phyloP scores from a whole-genome alignment of 2,797 vertebrate species.

The Sitta carolinensis region DNA sequence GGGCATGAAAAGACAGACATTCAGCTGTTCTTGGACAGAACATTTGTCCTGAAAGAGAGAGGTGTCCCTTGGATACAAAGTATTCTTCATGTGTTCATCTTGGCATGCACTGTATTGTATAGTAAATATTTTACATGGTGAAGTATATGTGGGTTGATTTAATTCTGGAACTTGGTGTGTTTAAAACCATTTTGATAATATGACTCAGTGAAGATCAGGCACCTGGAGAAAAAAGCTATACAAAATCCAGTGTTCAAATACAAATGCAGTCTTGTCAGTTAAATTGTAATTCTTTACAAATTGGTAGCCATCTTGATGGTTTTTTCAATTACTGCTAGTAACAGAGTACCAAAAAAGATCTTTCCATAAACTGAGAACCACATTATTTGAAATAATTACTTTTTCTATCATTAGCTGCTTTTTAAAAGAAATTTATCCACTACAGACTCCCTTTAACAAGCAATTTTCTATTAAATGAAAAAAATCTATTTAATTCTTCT shows the following conservation, averaged over 20 bases:
- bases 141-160: neutral
- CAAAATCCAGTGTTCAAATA: neutral
- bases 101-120: neutral
- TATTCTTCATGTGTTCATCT: neutral
- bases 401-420: neutral
- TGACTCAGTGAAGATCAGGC: neutral
- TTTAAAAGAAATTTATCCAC: neutral
- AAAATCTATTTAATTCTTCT: neutral
- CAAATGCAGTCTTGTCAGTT: neutral
- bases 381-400: neutral
- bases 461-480: neutral
- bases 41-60: neutral
- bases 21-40: neutral
- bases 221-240: neutral
- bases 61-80: neutral
- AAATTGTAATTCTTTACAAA: neutral
- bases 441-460: neutral
- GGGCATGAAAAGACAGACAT: neutral
- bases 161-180: neutral
- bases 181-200: neutral
- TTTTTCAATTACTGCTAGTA: neutral
- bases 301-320: neutral
- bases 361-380: neutral
- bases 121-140: neutral
- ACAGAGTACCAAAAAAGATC: neutral